phyloP scores from a whole-genome alignment of 2,113 vertebrate genomes.

The Sinocyclocheilus anshuiensis region DNA sequence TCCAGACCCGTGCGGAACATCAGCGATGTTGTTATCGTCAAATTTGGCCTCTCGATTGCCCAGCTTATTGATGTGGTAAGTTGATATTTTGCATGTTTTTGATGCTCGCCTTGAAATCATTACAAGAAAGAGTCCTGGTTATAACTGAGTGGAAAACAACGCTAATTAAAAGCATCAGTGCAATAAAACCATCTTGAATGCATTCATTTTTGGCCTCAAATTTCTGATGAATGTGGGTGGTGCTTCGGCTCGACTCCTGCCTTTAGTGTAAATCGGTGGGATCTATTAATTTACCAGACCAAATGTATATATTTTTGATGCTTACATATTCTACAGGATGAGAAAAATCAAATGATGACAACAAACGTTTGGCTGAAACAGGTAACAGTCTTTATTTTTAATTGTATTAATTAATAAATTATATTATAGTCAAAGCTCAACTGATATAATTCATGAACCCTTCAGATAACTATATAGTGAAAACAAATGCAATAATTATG shows the following conservation, averaged over 20 bases:
- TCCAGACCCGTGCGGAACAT: conserved; percentile 82
- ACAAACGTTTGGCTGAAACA: conserved; percentile 88
- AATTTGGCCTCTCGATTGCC: conserved; percentile 86
- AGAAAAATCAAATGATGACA: conserved; percentile 92
- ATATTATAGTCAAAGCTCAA: not conserved
- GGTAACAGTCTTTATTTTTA: conserved; percentile 62
- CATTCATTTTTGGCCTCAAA: not conserved
- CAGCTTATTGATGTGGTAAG: conserved; percentile 90
- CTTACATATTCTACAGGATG: conserved; percentile 71
- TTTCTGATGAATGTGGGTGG: not conserved
- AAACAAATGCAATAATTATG: not conserved
- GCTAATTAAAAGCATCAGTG: not conserved
- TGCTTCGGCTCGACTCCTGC: not conserved
- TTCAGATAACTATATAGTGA: not conserved
- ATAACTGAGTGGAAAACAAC: not conserved
- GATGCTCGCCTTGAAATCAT: not conserved
- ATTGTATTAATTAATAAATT: not conserved
- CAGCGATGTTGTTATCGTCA: conserved; percentile 85
- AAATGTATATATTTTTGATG: not conserved
- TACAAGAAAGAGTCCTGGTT: not conserved
- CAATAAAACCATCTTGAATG: not conserved
- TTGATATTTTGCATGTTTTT: conserved; percentile 14
- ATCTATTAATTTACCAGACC: no score
- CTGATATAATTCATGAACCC: not conserved
- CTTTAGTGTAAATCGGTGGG: not conserved